These are phyloP conservation scores for Epizoanthus fatuus DNA, from an alignment of 92 coral and sea anemone genomes.

Conservation along the genomic window DNA sequence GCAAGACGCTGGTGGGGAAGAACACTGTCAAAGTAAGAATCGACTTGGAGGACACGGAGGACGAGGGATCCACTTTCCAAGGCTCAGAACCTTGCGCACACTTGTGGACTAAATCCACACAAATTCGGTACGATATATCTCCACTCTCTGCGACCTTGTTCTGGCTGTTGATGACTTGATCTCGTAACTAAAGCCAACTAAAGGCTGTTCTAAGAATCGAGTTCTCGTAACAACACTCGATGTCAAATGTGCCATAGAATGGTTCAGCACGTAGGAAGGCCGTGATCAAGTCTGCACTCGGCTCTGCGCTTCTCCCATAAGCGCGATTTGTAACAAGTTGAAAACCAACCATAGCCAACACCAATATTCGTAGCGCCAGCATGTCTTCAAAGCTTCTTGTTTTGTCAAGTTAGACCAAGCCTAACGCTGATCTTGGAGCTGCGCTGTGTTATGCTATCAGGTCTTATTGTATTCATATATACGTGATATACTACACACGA, in stretches of 20 bases:
- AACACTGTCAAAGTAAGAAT: background rate
- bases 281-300: background rate
- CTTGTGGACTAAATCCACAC: background rate
- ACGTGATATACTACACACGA: too few relatives aligned
- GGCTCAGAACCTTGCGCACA: background rate
- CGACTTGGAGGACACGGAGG: background rate
- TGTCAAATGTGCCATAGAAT: background rate
- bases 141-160: background rate
- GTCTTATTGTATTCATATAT: too few relatives aligned
- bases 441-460: too few relatives aligned
- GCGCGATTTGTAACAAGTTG: background rate
- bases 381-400: background rate
- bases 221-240: background rate
- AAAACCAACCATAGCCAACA: background rate
- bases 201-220: background rate
- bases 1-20: background rate
- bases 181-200: background rate
- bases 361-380: background rate
- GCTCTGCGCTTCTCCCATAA: background rate
- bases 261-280: background rate
- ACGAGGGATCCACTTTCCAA: slow-evolving; percentile 1
- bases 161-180: too few relatives aligned
- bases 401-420: too few relatives aligned
- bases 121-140: background rate
- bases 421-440: too few relatives aligned